phyloP scores from a whole-genome alignment of 2,113 vertebrate genomes.

The Amia ocellicauda region DNA sequence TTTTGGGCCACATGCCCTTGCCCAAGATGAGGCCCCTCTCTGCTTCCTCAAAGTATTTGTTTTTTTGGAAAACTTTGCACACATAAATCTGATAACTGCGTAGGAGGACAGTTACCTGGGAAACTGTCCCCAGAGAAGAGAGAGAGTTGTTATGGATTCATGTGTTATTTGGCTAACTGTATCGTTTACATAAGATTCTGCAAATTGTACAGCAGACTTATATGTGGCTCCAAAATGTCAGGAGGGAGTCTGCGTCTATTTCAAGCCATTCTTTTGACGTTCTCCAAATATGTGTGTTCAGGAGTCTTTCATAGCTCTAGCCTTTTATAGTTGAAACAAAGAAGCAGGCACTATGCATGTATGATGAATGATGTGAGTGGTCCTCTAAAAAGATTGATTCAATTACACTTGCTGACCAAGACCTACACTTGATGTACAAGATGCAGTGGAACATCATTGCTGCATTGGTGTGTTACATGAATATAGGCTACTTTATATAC shows the following conservation, averaged over 20 bases:
- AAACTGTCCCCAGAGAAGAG: conserved; percentile 18
- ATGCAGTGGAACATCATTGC: too few relatives aligned
- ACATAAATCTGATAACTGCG: conserved; percentile 31
- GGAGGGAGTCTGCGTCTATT: not conserved
- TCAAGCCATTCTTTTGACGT: not conserved
- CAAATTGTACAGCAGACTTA: conserved; percentile 18
- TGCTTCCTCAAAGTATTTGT: conserved; percentile 24
- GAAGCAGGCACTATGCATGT: not conserved
- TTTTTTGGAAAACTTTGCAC: conserved; percentile 13
- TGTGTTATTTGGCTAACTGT: conserved; percentile 27
- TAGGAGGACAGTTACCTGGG: conserved; percentile 28
- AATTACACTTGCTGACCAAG: too few relatives aligned
- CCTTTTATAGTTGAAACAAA: not conserved
- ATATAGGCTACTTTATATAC: too few relatives aligned
- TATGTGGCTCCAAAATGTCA: conserved; percentile 14
- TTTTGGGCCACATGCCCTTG: not conserved
- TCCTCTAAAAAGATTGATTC: too few relatives aligned
- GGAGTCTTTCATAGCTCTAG: not conserved
- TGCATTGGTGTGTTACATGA: too few relatives aligned
- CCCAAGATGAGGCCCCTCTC: conserved; percentile 6
- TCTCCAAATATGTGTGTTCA: conserved; percentile 7
- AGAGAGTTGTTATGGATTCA: conserved; percentile 12
- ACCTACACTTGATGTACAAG: too few relatives aligned
- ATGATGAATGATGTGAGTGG: too few relatives aligned
- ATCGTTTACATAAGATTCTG: conserved; percentile 32